Percentiles rank a stretch among this genome's conserved stretches.
Evolutionary conservation across 2,113 vertebrate species (phyloP).

Genomic region (Cephalopterus ornatus): DNA sequence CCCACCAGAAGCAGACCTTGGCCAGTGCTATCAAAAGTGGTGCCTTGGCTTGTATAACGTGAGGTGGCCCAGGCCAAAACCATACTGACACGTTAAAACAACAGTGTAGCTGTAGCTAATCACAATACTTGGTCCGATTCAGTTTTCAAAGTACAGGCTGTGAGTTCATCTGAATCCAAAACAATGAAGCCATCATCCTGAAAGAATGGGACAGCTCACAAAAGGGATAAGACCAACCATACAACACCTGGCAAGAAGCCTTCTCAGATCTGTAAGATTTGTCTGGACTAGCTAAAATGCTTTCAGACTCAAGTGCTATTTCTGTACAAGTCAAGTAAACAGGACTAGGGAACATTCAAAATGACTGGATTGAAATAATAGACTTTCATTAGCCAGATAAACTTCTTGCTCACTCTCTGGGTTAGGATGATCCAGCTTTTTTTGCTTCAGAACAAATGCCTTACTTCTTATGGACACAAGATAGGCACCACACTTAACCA

Average conservation of each 20-base stretch:
- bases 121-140: not conserved
- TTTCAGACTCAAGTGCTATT: not conserved
- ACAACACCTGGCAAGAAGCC: not conserved
- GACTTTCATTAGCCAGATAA: not conserved
- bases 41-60: not conserved
- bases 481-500: not conserved
- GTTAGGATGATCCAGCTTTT: not conserved
- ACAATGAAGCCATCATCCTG: not conserved
- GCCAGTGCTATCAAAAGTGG: not conserved
- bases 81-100: not conserved
- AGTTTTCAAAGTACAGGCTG: not conserved
- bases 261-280: not conserved
- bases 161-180: not conserved
- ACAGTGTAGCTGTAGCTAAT: not conserved
- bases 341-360: not conserved
- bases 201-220: not conserved
- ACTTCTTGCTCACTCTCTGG: not conserved
- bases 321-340: not conserved
- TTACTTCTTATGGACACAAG: not conserved
- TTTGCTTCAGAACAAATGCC: not conserved
- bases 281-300: not conserved
- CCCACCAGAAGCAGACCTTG: not conserved
- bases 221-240: not conserved
- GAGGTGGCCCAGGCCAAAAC: not conserved
- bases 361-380: not conserved